Evolutionary conservation across 2,888 invertebrate species (phyloP).

Genomic region (Pardosa pseudoannulata): DNA sequence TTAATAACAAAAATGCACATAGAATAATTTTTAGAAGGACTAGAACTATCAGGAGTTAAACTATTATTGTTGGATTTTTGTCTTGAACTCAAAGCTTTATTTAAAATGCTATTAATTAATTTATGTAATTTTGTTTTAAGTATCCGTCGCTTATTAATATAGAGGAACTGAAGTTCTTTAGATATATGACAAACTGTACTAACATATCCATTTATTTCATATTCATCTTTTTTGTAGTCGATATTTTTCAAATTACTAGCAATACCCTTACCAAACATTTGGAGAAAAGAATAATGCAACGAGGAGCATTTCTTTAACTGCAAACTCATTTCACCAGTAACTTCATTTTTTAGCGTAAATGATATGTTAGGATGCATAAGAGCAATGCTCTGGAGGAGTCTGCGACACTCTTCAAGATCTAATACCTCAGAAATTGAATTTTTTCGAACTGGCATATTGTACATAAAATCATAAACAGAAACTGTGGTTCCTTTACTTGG

Average conservation of each 20-base stretch:
- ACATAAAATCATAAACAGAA: slow-evolving; percentile 83
- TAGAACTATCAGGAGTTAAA: background rate
- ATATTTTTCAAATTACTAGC: slow-evolving; percentile 78
- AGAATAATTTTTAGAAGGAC: slow-evolving; percentile 35
- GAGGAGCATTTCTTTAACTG: slow-evolving; percentile 81
- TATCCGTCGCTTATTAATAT: slow-evolving; percentile 83
- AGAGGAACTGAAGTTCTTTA: slow-evolving; percentile 82
- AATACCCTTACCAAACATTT: slow-evolving; percentile 79
- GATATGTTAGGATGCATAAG: slow-evolving; percentile 83
- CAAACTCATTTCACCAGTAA: slow-evolving; percentile 81
- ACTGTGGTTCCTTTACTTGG: slow-evolving; percentile 86
- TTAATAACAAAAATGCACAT: slow-evolving; percentile 80
- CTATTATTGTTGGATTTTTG: background rate
- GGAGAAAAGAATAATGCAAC: slow-evolving; percentile 80
- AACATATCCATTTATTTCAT: slow-evolving; percentile 81
- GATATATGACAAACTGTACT: slow-evolving; percentile 79
- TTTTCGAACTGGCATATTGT: slow-evolving; percentile 82
- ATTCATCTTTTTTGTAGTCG: slow-evolving; percentile 78
- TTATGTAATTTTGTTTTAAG: slow-evolving; percentile 80
- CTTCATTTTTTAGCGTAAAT: slow-evolving; percentile 84
- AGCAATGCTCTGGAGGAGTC: slow-evolving; percentile 82
- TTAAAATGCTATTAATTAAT: slow-evolving; percentile 78
- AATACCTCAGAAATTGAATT: slow-evolving; percentile 80
- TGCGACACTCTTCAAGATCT: slow-evolving; percentile 82
- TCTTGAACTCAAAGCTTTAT: slow-evolving; percentile 75